These are phyloP conservation scores for Todiramphus chloris DNA, from an alignment of 2,113 vertebrate species.

Conservation along the genomic window DNA sequence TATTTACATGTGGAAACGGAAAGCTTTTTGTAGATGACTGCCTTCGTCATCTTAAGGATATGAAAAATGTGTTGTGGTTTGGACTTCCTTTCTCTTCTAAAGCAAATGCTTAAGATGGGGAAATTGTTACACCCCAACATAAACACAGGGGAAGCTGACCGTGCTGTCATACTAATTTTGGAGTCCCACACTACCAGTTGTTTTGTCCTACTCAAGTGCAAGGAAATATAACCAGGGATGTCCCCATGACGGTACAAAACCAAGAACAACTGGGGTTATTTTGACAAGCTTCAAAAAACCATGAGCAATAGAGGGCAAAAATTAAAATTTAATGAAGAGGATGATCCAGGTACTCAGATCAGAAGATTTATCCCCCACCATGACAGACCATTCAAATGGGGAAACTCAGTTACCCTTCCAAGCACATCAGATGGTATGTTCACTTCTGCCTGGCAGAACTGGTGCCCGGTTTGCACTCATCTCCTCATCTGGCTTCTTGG, in stretches of 20 bases:
- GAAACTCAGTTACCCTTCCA: neutral
- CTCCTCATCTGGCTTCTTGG: neutral
- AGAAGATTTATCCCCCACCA: neutral
- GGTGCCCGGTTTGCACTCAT: neutral
- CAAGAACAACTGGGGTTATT: neutral
- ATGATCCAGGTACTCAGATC: neutral
- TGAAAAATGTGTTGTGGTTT: neutral
- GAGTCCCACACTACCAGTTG: neutral
- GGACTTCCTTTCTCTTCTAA: neutral
- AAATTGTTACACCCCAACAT: neutral
- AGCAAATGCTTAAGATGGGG: neutral
- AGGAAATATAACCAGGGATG: neutral
- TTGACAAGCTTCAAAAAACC: neutral
- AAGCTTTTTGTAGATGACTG: neutral
- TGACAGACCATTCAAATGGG: neutral
- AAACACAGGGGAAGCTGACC: neutral
- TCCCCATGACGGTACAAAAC: neutral
- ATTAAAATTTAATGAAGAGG: neutral
- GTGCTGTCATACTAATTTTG: neutral
- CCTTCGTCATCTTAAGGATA: neutral
- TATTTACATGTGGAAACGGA: neutral
- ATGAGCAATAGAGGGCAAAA: neutral
- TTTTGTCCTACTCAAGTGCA: neutral
- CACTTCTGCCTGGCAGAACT: neutral
- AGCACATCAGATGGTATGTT: neutral